Evolutionary conservation across 2,888 invertebrate genomes (phyloP), one percentile per base, ranked within the genome.

Genomic region (Agrypnus murinus): DNA sequence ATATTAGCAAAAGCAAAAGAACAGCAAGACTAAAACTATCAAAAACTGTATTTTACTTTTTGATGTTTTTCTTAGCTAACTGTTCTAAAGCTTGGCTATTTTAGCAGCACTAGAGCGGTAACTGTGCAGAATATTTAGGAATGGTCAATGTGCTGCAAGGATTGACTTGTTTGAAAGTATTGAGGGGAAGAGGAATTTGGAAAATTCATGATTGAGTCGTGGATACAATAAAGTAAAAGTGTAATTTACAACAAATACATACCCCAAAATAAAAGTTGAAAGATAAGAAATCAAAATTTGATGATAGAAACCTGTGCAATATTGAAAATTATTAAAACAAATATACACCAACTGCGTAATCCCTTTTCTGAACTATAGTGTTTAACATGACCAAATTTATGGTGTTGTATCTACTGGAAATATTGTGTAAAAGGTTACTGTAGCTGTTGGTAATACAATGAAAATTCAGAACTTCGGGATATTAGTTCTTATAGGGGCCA

Each of bases 171-270:
- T 60, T 46, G 45, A 46, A 45, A 45, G 10, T 15, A n/a, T 46
- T 31, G 70, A 31, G 43, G 7, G 57, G 45, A 71, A 2, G 48
- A n/a, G 57, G 45, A 74, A 74, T 46, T 43, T 60, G 69, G 46
- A 43, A 67, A 25, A 36, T 48, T 63, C 7, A 38, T n/a, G 38
- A 48, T 15, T 36, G 38, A 63, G 32, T 25, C 17, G 17, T 63
- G 63, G 60, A 60, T 31, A 17, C 15, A 55, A 9, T 50, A 63
- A 63, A 63, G 36, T 34, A 50, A 63, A 19, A 36, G 63, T 63
- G 48, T 58, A 65, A 38, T 50, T 46, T 17, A 62, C 50, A 60
- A 60, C 31, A 67, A 50, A 67, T 67, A 67, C 67, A 36, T 66
- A 66, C 66, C 66, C 58, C 58, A 8, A 66, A 43, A n/a, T 14